These are phyloP conservation scores for Aphidoletes aphidimyza DNA, from an alignment of 2,888 invertebrate species.

Conservation along the genomic window DNA sequence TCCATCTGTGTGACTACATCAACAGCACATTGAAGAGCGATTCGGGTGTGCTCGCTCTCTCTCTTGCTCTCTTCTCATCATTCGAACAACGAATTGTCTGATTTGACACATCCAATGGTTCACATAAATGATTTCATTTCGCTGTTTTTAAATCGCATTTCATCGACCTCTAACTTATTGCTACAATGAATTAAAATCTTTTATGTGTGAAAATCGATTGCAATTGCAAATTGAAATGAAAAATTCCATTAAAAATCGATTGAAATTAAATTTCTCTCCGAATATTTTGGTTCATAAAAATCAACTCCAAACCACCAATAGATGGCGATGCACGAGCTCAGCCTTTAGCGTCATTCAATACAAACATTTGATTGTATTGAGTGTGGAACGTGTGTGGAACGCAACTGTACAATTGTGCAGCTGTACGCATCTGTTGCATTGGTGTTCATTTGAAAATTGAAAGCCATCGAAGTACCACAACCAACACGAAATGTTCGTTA, in stretches of 20 bases:
- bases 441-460: constrained; percentile 47
- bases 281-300: background rate
- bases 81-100: too few species aligned
- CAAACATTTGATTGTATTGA: background rate
- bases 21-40: too few species aligned
- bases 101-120: background rate
- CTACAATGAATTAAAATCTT: background rate
- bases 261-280: too few species aligned
- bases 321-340: background rate
- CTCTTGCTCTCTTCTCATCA: too few species aligned
- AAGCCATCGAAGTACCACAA: constrained; percentile 11
- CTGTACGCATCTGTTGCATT: constrained; percentile 47
- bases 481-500: constrained; percentile 33
- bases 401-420: background rate
- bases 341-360: background rate
- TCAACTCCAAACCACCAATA: background rate
- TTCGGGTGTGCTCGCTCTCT: too few species aligned
- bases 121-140: background rate
- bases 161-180: background rate
- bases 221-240: too few species aligned
- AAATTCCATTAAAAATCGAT: too few species aligned
- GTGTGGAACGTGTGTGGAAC: constrained; percentile 18
- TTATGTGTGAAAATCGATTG: too few species aligned
- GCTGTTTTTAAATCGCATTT: too few species aligned
- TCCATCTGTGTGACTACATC: constrained; percentile 1